These are phyloP conservation scores for Auanema freiburgensis DNA, from an alignment of 2,888 invertebrate genomes.

Conservation along the genomic window DNA sequence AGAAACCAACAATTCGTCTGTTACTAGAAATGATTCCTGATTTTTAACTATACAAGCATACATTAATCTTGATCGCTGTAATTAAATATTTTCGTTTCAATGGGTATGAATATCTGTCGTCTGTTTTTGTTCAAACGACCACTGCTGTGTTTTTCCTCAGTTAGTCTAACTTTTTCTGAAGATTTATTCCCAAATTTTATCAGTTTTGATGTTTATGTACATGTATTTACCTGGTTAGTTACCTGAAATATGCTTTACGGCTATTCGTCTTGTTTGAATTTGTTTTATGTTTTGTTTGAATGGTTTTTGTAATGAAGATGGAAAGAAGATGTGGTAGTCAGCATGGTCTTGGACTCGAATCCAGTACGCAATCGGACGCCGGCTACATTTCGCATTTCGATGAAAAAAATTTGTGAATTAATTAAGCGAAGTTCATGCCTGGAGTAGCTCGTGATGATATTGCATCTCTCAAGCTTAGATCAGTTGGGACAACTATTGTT, in stretches of 20 bases:
- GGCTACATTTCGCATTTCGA: not conserved
- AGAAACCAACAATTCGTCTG: too few species aligned
- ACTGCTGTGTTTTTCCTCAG: too few species aligned
- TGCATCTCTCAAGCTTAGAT: not conserved
- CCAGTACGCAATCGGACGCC: not conserved
- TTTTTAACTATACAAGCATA: too few species aligned
- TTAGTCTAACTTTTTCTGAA: not conserved
- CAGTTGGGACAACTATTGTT: constrained; percentile 5
- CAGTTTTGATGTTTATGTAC: too few species aligned
- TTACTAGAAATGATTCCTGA: too few species aligned
- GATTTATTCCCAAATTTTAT: too few species aligned
- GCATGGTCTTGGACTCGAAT: constrained; percentile 2
- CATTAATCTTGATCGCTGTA: too few species aligned
- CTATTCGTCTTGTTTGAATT: constrained; percentile 1
- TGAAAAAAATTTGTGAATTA: constrained; percentile 6
- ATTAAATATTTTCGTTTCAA: too few species aligned
- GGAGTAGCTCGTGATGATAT: constrained; percentile 13
- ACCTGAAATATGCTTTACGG: too few species aligned
- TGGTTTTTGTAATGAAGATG: not conserved
- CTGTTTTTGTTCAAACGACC: too few species aligned
- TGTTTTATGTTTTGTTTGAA: constrained; percentile 1
- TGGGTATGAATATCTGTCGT: too few species aligned
- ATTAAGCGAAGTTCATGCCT: not conserved
- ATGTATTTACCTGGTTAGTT: too few species aligned
- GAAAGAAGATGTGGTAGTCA: not conserved